phyloP scores from a whole-genome alignment of 2,797 vertebrate species.

The Acrossocheilus wenchowensis region DNA sequence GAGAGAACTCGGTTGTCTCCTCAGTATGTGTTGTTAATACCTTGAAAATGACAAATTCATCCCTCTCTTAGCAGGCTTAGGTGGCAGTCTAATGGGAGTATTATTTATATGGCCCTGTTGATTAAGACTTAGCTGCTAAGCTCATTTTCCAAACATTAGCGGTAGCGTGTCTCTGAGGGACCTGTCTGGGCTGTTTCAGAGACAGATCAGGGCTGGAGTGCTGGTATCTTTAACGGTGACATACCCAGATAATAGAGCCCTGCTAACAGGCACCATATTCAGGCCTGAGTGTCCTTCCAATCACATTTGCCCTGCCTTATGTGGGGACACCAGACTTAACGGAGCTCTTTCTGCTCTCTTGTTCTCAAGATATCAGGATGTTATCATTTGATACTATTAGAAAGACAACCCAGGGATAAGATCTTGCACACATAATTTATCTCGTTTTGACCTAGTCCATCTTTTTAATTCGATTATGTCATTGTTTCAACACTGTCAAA shows the following conservation, averaged over 20 bases:
- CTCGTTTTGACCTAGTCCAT: not conserved
- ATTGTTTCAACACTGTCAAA: conserved; percentile 30
- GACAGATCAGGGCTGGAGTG: conserved; percentile 62
- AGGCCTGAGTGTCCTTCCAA: conserved; percentile 38
- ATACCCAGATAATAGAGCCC: conserved; percentile 63
- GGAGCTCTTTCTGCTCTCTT: not conserved
- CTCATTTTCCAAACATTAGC: conserved; percentile 63
- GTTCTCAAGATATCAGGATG: conserved; percentile 11
- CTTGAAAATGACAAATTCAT: conserved; percentile 60
- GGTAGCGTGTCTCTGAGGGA: conserved; percentile 55
- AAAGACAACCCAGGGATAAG: not conserved
- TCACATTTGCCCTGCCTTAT: conserved; percentile 10
- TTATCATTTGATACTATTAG: conserved; percentile 6
- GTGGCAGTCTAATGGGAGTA: conserved; percentile 61
- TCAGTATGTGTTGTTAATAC: conserved; percentile 55
- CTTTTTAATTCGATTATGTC: conserved; percentile 39
- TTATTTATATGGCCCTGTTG: conserved; percentile 59
- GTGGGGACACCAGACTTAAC: not conserved
- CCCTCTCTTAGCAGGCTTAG: conserved; percentile 58
- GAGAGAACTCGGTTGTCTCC: conserved; percentile 43
- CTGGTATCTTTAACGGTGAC: conserved; percentile 65
- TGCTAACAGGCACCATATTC: conserved; percentile 56
- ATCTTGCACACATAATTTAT: not conserved
- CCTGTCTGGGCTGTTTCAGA: conserved; percentile 58
- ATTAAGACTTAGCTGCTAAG: conserved; percentile 60